Evolutionary conservation across 1,140 invertebrate genomes (phyloP), one percentile per base, ranked within the genome.

Genomic region (Microplitis demolitor): DNA sequence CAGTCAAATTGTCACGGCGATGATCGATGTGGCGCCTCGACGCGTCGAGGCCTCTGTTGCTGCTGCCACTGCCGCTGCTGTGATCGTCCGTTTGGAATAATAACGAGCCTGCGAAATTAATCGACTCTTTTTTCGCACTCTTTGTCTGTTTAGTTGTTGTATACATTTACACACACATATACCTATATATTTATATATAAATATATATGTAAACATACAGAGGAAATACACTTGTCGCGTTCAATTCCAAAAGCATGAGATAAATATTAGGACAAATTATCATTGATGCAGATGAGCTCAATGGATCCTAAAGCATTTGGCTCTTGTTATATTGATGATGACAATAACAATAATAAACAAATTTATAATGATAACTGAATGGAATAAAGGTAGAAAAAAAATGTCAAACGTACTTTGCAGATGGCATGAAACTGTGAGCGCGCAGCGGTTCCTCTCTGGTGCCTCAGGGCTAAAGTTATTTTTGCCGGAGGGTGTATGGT

Each of bases 361-460:
- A 45, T 9, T 9, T 9, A 6, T 9, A 45, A 45, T 45, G 11
- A 45, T 11, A 45, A 45, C 6, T 45, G 39, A 45, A 9, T 9
- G 11, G 6, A 3, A 84, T 81, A 79, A 79, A 83, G 1, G 24
- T 24, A 24, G 81, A 85, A 85, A 84, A 45, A 86, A 86, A 86
- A 85, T 83, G 82, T 85, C 84, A 85, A 85, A 85, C 77, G 81
- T 81, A 84, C 82, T 83, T 85, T 80, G 80, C 68, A 51, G 39
- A 58, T 58, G 61, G 51, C 61, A 68, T 72, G 50, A 64, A 69
- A 69, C 45, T 69, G 16, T 24, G 39, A 37, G 35, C 24, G 56
- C 50, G 73, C 73, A 68, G 75, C 70, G 74, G 68, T 75, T 71
- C 39, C 78, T 66, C 74, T 71, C 77, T 76, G 76, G 31, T 16